Percentiles rank a stretch among this genome's conserved stretches.
Conservation (phyloP, 2,113 vertebrate species). For the Lota lota region DNA sequence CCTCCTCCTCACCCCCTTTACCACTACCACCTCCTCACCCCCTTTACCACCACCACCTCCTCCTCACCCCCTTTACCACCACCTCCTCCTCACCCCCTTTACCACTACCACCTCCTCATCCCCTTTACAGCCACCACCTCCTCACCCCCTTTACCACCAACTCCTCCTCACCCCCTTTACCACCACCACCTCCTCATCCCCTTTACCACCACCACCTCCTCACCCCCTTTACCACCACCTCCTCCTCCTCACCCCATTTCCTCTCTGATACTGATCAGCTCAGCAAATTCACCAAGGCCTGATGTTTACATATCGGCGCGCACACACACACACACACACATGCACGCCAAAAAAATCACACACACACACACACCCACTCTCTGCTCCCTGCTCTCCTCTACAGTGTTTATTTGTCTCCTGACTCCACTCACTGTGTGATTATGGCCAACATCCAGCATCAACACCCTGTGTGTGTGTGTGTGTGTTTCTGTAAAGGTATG, state of each 20-base stretch:
- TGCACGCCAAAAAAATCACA: slow-evolving; percentile 29
- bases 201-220: background rate
- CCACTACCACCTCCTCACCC: too few species aligned
- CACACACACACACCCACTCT: slow-evolving; percentile 29
- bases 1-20: background rate
- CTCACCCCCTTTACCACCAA: background rate
- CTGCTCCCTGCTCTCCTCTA: slow-evolving; percentile 49
- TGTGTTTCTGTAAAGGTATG: background rate
- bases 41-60: background rate
- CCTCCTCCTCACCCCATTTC: slow-evolving; percentile 30
- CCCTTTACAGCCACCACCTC: too few species aligned
- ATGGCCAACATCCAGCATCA: slow-evolving; percentile 65
- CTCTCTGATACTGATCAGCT: slow-evolving; percentile 51
- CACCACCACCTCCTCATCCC: slow-evolving; percentile 11
- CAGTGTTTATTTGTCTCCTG: slow-evolving; percentile 71
- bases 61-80: background rate
- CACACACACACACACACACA: slow-evolving; percentile 19
- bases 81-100: too few species aligned
- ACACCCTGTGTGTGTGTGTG: slow-evolving; percentile 35
- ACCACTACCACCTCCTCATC: too few species aligned
- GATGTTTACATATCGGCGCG: slow-evolving; percentile 23
- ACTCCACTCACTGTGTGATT: slow-evolving; percentile 62
- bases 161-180: slow-evolving; percentile 26
- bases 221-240: slow-evolving; percentile 5
- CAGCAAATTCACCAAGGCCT: slow-evolving; percentile 49